Evolutionary conservation across 1,140 invertebrate genomes (phyloP), one percentile per base, ranked within the genome.

Genomic region (Delia radicum): DNA sequence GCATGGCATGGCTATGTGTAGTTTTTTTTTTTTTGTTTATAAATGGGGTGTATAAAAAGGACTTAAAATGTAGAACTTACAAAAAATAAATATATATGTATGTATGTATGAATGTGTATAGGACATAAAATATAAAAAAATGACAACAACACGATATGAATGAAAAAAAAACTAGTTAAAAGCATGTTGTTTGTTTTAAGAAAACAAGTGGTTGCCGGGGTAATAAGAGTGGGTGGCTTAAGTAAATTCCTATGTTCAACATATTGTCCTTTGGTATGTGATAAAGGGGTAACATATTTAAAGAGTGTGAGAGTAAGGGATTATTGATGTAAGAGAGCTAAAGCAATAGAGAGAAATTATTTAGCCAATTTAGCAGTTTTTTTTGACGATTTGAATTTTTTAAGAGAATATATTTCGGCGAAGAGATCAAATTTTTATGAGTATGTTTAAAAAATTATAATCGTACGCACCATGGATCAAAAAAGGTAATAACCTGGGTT

Each of bases 171-270:
- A 18, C 37, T 42, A 42, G 63, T 31, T 63, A 42, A 29, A 27
- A 24, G 31, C 15, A 67, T 55, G 48, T 82, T 84, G 83, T 84
- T 84, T 78, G 83, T 83, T 81, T 82, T 80, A 76, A 79, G 78
- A 84, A 84, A 84, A 84, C 83, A 84, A 84, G 83, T 84, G 83
- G 83, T 84, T 84, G 82, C 83, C 83, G 81, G 84, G 83, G 82
- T 80, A 81, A 37, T 55, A 29, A 48, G 67, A 71, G 71, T 62
- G 69, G 75, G 75, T 73, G 21, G 21, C 10, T 55, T 24, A 55
- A 55, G 48, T 55, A 55, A 55, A 55, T 55, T 55, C 48, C 48
- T 21, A 55, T 55, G 48, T 55, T 55, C 62, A 74, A 74, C 62
- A 61, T 55, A 33, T 33, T 74, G 62, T 74, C 55, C 73, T 55